Base-by-base conservation (phyloP, 2,797 vertebrate genomes). In the Onychomys arenicola region DNA sequence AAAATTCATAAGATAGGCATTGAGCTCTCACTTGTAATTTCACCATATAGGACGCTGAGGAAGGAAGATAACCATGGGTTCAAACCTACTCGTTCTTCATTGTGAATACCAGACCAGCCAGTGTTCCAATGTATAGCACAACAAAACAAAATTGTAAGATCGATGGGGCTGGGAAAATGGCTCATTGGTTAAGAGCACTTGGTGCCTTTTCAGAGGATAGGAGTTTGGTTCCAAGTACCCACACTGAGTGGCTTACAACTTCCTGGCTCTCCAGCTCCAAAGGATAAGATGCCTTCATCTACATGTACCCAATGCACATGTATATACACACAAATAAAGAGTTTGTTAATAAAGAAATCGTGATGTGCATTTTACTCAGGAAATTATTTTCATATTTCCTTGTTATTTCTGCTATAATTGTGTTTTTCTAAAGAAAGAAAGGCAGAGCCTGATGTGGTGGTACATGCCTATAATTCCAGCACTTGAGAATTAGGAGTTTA, bases 361-460 rank as follows among this genome's bases (percentile, higher is more conserved):
- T 78, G 71, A 91, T 43, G 10, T 75, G 75, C 43, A 34, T 40
- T 78, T 2, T 85, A 87, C 89, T 94, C 27, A 89, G 34, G 46
- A 85, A 82, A 67, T 88, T 83, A 80, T 92, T 96, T 95, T 90
- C 34, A 61, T 67, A 73, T 85, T 81, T 12, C 25, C 8, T 65
- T 5, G 29, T 77, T 82, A 94, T 63, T 96, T 92, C 65, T 73
- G 61, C 43, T 46, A 34, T 80, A 87, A 92, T 84, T 83, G 34
- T 85, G 52, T 71, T 73, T 96, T 94, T 87, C 61, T 14, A 12
- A 80, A 94, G 52, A 67, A 93, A 32, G 32, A 63, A 89, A 76
- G 29, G 40, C 40, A 46, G 40, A 37, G 57, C 40, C 55, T 77
- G 29, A 23, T 67, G 7, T 85, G 61, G 19, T 59, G n/a, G 19